A percentile compares a stretch with the other conserved stretches of the same genome.
phyloP scores from a whole-genome alignment of 2,113 vertebrate species.

The Elgaria multicarinata region DNA sequence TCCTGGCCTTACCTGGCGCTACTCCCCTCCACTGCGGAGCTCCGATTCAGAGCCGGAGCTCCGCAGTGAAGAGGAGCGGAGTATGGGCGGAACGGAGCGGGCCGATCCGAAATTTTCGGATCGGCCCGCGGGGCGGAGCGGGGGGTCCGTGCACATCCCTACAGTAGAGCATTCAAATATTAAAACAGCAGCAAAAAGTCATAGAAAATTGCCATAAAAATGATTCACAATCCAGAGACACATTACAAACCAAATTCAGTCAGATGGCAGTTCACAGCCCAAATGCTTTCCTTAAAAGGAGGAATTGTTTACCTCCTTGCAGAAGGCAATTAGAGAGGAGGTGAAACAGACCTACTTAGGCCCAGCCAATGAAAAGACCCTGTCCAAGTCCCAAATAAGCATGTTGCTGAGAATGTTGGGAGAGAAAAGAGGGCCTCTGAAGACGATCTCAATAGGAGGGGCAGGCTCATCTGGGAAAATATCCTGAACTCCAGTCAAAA shows the following conservation, averaged over 20 bases:
- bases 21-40: too few relatives aligned
- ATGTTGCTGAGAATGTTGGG: neutral
- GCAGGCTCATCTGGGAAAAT: neutral
- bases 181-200: neutral
- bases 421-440: neutral
- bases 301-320: neutral
- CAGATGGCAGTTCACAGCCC: neutral
- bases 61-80: too few relatives aligned
- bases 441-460: neutral
- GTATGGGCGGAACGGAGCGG: too few relatives aligned
- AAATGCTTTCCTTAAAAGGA: neutral
- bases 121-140: too few relatives aligned
- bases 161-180: neutral
- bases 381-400: neutral
- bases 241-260: neutral
- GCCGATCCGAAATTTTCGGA: too few relatives aligned
- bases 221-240: too few relatives aligned
- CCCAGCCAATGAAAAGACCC: neutral
- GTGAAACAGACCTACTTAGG: neutral
- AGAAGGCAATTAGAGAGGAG: neutral
- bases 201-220: too few relatives aligned
- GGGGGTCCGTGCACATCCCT: too few relatives aligned
- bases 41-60: too few relatives aligned
- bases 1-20: too few relatives aligned
- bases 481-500: too few relatives aligned